Base-by-base conservation (phyloP, 2,113 vertebrate species). In the Thymallus thymallus region DNA sequence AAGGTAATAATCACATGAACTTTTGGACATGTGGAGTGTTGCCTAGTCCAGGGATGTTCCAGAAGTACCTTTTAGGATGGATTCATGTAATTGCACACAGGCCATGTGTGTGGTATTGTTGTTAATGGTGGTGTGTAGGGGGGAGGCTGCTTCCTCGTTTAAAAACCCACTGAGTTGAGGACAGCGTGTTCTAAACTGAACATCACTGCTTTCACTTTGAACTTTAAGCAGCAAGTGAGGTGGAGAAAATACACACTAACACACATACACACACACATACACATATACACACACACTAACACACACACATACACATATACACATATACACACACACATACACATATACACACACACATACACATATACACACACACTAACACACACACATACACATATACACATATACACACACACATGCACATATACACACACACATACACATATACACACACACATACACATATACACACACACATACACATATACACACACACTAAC, bases 121-220 rank as follows among this genome's bases (percentile, higher is more conserved):
- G 51, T 60, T 20, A 7, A 60, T 23, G n/a, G n/a, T 60, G 56
- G 60, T 77, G 79, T 85, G 81, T 84, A 76, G 72, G 86, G 66
- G 88, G 78, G 6, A 20, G 86, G 78, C 76, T 80, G 89, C 84
- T 88, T 93, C 91, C 90, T 81, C 88, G 83, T 74, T 51, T 78
- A 14, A 84, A 72, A 80, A 18, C 63, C 76, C 58, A 61, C 6
- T 61, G 35, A 82, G 82, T 73, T 75, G 86, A 90, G 91, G 87
- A 92, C 91, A 87, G 5, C 64, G 65, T 90, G 89, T 92, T 83
- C 92, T 73, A 68, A 90, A 83, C 92, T 73, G 67, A 90, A 85
- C 77, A 73, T 18, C 32, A 68, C 45, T 82, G 87, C 86, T 90
- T 88, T 90, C 85, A 82, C 76, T 89, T 89, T 82, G 74, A 74